Evolutionary conservation across 1,140 invertebrate species (phyloP), one percentile per base, ranked within the genome.

Genomic region (Drosophila sechellia): DNA sequence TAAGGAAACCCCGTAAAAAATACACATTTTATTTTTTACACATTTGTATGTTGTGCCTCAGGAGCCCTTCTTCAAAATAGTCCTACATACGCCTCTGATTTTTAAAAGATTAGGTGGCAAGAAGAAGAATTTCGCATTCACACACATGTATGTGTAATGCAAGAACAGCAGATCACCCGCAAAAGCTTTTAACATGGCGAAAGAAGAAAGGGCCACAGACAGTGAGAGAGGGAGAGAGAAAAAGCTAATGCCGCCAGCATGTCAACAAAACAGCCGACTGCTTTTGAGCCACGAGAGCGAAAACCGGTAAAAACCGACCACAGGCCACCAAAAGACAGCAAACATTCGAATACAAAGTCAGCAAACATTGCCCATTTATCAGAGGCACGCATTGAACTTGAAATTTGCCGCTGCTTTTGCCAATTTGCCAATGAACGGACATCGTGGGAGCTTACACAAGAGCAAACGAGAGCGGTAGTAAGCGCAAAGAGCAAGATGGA

Each of bases 281-380:
- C 22, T 15, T 15, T 77, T 27, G 12, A 17, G 15, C 10, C 50
- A 45, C 40, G 25, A 34, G 22, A 20, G 22, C 37, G 25, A 76
- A 58, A 84, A 74, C 73, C 81, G 68, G 73, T 57, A 72, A 56
- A 42, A 69, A 31, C 42, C 31, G 8, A 31, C 31, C 8, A 31
- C 6, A 10, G 10, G 4, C 42, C 42, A 20, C 42, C 42, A 17
- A 72, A 37, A 69, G 37, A 25, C 45, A 31, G 25, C 40, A 57
- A 57, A 31, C 27, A 55, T 31, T 10, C 8, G 31, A 11, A 45
- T 20, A 1, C 35, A 15, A 39, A 45, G 42, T 25, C 11, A 40
- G 43, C 27, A 25, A 46, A 71, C 50, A 37, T 35, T 6, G 8
- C 5, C 17, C 13, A 61, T 49, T 39, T 39, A 31, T 68, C 46